phyloP scores from a whole-genome alignment of 2,797 vertebrate genomes.

The Myotis vivesi region DNA sequence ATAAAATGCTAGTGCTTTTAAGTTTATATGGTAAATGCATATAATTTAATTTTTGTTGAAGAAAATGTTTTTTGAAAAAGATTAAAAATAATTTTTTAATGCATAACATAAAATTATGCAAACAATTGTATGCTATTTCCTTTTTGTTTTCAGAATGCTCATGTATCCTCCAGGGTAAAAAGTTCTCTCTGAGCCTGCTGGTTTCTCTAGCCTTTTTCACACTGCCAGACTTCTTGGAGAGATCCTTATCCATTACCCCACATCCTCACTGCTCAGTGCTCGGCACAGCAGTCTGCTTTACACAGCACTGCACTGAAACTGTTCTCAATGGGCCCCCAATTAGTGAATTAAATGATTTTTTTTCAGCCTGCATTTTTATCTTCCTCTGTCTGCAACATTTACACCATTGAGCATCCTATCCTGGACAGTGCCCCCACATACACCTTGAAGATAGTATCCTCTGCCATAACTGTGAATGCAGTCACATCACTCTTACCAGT shows the following conservation, averaged over 20 bases:
- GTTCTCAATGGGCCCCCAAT: not conserved
- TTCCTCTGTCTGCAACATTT: not conserved
- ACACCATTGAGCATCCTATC: not conserved
- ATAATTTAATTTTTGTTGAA: conserved; percentile 68
- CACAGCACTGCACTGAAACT: not conserved
- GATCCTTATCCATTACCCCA: not conserved
- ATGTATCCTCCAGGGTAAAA: not conserved
- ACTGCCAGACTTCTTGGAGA: conserved; percentile 41
- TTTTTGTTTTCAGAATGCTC: conserved; percentile 32
- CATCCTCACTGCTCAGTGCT: not conserved
- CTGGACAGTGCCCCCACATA: not conserved
- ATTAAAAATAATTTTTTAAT: conserved; percentile 41
- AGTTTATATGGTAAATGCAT: conserved; percentile 59
- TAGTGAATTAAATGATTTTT: not conserved
- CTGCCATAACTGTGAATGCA: not conserved
- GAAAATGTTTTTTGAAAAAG: conserved; percentile 55
- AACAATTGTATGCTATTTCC: conserved; percentile 47
- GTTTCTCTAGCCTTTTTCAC: conserved; percentile 45
- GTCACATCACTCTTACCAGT: not conserved
- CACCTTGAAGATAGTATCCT: not conserved
- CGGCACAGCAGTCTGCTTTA: not conserved
- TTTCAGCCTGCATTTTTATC: not conserved
- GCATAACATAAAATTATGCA: conserved; percentile 51
- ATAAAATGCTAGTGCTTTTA: conserved; percentile 67
- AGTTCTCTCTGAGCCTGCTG: not conserved